Conservation (phyloP, 2,113 vertebrate genomes). For the Pan paniscus region DNA sequence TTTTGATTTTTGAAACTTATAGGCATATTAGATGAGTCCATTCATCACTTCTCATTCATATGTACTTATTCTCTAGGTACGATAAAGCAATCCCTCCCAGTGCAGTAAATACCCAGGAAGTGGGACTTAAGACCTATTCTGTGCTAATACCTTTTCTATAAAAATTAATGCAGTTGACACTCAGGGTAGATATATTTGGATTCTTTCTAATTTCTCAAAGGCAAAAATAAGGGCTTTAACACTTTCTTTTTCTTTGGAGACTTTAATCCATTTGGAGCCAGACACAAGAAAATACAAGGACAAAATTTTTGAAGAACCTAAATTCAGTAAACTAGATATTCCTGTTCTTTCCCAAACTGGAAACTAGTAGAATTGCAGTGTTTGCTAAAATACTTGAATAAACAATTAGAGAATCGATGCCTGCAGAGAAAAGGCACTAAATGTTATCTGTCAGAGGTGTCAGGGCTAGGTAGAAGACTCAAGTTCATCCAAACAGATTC, state of each 20-base stretch:
- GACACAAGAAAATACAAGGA: not conserved
- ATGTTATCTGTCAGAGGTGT: not conserved
- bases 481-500: not conserved
- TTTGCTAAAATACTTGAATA: not conserved
- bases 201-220: not conserved
- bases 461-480: not conserved
- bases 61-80: not conserved
- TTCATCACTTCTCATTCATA: not conserved
- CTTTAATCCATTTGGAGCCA: not conserved
- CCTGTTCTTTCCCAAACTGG: not conserved
- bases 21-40: not conserved
- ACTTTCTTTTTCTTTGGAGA: not conserved
- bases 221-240: not conserved
- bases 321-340: not conserved
- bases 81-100: not conserved
- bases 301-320: not conserved
- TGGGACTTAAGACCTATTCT: not conserved
- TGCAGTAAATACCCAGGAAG: not conserved
- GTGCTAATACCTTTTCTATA: not conserved
- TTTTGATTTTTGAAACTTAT: slow-evolving; percentile 29
- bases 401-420: not conserved
- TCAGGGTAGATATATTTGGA: not conserved
- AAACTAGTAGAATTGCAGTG: not conserved
- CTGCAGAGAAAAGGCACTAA: not conserved
- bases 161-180: not conserved